phyloP scores from a whole-genome alignment of 2,113 vertebrate genomes.

The Alosa alosa region DNA sequence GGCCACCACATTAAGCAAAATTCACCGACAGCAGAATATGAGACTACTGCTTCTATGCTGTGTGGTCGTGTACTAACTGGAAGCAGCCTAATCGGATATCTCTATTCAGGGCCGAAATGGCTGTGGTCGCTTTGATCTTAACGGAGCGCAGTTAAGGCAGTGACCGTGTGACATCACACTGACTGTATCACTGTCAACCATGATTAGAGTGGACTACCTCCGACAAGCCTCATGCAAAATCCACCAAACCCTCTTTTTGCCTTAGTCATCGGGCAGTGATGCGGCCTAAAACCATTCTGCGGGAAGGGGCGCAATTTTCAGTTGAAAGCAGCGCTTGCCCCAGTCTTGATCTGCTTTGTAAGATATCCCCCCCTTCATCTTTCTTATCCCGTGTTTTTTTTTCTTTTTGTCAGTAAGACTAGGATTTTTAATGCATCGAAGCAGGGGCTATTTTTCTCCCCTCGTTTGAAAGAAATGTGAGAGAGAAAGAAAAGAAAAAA shows the following conservation, averaged over 20 bases:
- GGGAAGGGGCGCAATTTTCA: not conserved
- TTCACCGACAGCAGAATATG: constrained; percentile 12
- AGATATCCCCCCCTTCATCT: not conserved
- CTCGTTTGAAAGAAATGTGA: constrained; percentile 32
- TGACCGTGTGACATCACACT: not conserved
- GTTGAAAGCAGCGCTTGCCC: not conserved
- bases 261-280: not conserved
- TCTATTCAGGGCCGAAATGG: constrained; percentile 39
- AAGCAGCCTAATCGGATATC: constrained; percentile 54
- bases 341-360: not conserved
- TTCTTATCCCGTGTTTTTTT: not conserved
- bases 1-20: not conserved
- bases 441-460: not conserved
- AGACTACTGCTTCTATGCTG: not conserved
- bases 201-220: not conserved
- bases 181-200: not conserved
- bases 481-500: not conserved
- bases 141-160: not conserved
- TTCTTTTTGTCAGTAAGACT: not conserved
- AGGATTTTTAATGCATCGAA: not conserved
- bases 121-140: constrained; percentile 49
- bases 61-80: constrained; percentile 37
- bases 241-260: not conserved
- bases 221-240: not conserved
- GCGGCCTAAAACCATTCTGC: not conserved